Conservation (phyloP, 2,888 invertebrate genomes). For the Drosophila kuntzei region DNA sequence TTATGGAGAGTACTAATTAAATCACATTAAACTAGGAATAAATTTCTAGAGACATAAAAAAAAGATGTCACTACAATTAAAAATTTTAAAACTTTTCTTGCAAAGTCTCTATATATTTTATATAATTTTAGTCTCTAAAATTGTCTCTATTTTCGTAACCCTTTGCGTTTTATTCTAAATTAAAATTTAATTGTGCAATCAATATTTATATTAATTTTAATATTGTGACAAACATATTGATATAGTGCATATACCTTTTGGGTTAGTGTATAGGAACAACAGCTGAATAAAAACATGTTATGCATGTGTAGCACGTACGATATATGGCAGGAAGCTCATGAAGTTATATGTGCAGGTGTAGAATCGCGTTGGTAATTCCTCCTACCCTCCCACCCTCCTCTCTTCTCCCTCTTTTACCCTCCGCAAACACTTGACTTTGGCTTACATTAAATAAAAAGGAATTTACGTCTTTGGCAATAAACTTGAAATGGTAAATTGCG, state of each 20-base stretch:
- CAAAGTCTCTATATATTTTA: no score
- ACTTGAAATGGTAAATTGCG: constrained; percentile 60
- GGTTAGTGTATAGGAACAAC: constrained; percentile 14
- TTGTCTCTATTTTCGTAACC: no score
- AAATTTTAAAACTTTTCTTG: no score
- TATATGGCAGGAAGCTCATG: constrained; percentile 44
- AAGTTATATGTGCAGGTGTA: constrained; percentile 34
- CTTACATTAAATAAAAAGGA: constrained; percentile 73
- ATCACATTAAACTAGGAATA: no score
- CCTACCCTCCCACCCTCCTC: no score
- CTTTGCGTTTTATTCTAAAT: no score
- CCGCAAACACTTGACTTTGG: constrained; percentile 27
- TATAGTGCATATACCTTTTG: neutral
- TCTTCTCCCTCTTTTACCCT: no score
- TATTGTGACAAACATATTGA: neutral
- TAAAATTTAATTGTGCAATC: neutral
- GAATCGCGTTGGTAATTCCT: constrained; percentile 11
- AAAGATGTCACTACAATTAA: no score
- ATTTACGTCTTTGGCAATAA: constrained; percentile 72
- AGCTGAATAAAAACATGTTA: constrained; percentile 39
- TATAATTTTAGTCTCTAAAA: no score
- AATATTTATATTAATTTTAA: neutral
- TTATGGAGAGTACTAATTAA: no score
- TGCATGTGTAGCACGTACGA: constrained; percentile 53
- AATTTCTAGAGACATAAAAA: no score